Evolutionary conservation across 2,888 invertebrate species (phyloP), one percentile per base, ranked within the genome.

Genomic region (Dicyrtoma fusca): DNA sequence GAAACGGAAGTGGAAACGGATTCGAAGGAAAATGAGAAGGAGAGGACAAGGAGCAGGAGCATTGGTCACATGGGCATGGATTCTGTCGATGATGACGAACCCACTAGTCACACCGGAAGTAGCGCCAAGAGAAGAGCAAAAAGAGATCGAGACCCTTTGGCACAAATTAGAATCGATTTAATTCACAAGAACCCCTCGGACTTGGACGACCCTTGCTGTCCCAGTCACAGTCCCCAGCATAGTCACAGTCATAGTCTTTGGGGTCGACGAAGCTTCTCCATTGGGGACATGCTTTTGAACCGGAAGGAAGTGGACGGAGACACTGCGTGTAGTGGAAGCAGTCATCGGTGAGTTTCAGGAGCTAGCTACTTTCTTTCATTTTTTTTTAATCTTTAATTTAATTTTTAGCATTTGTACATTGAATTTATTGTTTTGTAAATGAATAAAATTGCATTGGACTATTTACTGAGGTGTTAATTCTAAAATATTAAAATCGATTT

Each of bases 91-190:
- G 34, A 34, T 3, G 34, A 34, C 8, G 34, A 34, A 8, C 3
- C 8, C 4, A 34, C 34, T 34, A 34, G 34, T 34, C 34, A 34
- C 14, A 21, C 4, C 17, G 49, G 47, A 47, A 64, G 13, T 23
- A 63, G 45, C 6, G n/a, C 23, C 49, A 34, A 34, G 19, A 53
- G 61, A 19, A 8, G 61, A 61, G 34, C 53, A 19, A 70, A 51
- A 59, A 47, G 63, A 53, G 26, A 66, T 17, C 55, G 47, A 49
- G 79, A 80, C 62, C 75, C 76, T 6, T 53, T 79, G 25, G 73
- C 74, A 26, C 75, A 78, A 75, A 75, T 79, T 42, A 59, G 79
- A 19, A 75, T 80, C 11, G 79, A 80, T 65, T 70, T 80, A 26
- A 72, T 80, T 11, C 74, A 79, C 53, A 74, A 73, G 61, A 78